Evolutionary conservation across 2,888 invertebrate genomes (phyloP).

Genomic region (Drosophila multiciliata): DNA sequence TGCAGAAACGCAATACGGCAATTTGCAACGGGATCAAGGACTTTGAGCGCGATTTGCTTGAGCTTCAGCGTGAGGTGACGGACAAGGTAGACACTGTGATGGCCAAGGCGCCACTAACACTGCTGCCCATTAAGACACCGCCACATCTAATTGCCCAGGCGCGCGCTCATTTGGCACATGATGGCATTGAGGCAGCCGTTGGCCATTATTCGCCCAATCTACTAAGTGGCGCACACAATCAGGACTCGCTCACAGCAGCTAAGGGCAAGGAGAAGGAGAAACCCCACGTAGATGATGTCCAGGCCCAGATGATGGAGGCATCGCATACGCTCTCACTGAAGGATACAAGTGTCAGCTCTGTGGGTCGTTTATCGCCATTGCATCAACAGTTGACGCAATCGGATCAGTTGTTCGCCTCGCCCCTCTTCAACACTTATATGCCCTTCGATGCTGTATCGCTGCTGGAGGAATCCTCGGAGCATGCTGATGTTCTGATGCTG

Average conservation of each 20-base stretch:
- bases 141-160: conserved; percentile 85
- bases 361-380: conserved; percentile 77
- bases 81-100: conserved; percentile 90
- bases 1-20: conserved; percentile 88
- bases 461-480: conserved; percentile 85
- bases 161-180: conserved; percentile 60
- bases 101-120: conserved; percentile 90
- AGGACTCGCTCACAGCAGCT: conserved; percentile 27
- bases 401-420: conserved; percentile 87
- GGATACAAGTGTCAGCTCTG: conserved; percentile 62
- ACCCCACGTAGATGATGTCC: conserved; percentile 7
- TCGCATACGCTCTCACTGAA: conserved; percentile 68
- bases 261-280: conserved; percentile 8
- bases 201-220: conserved; percentile 83
- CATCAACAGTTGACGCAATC: conserved; percentile 62
- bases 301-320: conserved; percentile 14
- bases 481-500: conserved; percentile 86
- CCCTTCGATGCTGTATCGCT: conserved; percentile 87
- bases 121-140: conserved; percentile 88
- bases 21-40: conserved; percentile 88
- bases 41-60: conserved; percentile 89
- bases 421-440: conserved; percentile 85
- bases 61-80: conserved; percentile 91
- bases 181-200: conserved; percentile 29
- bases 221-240: conserved; percentile 55